Evolutionary conservation across 2,797 vertebrate genomes (phyloP).

Genomic region (Masticophis lateralis): DNA sequence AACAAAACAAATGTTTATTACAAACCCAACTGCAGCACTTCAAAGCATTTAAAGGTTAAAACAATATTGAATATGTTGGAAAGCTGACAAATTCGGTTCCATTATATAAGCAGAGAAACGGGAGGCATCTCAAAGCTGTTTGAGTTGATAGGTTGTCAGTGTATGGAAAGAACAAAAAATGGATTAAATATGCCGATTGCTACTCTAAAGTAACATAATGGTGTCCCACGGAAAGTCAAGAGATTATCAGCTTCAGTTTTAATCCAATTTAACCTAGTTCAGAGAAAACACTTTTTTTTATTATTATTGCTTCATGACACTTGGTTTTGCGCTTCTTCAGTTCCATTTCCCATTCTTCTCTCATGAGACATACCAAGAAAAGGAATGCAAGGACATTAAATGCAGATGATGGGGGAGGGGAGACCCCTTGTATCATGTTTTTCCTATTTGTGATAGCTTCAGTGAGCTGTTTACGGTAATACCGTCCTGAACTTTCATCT

Average conservation of each 20-base stretch:
- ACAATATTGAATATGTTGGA: constrained; percentile 16
- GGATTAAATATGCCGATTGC: constrained; percentile 23
- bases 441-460: background rate
- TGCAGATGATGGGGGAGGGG: background rate
- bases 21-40: background rate
- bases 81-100: constrained; percentile 28
- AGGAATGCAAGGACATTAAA: background rate
- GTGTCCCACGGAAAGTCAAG: constrained; percentile 8
- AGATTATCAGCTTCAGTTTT: background rate
- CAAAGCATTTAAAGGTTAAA: constrained; percentile 9
- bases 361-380: background rate
- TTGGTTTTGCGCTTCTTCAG: background rate
- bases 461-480: background rate
- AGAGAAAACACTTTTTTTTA: background rate
- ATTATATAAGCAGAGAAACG: constrained; percentile 8
- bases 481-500: background rate
- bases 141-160: constrained; percentile 29
- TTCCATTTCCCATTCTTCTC: background rate
- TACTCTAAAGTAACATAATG: background rate
- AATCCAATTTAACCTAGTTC: background rate
- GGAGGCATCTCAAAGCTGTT: constrained; percentile 4
- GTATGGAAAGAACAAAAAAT: constrained; percentile 13
- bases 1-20: background rate
- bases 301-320: background rate
- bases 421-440: background rate